A percentile compares a stretch with the other conserved stretches of the same genome.
These are phyloP conservation scores for Habropoda laboriosa DNA, from an alignment of 1,140 invertebrate species.

Conservation along the genomic window DNA sequence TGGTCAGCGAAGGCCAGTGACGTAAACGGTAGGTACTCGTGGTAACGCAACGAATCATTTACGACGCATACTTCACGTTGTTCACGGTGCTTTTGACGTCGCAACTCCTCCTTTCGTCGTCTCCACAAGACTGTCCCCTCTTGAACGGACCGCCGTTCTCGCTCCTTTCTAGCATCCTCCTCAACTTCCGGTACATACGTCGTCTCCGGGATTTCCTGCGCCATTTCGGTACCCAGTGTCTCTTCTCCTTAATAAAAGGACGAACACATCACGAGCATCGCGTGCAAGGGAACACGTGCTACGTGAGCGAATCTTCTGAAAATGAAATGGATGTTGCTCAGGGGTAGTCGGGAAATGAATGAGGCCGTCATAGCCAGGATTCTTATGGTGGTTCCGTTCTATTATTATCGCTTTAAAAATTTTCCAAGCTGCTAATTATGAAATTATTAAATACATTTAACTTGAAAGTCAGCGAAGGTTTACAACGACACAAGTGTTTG, in stretches of 20 bases:
- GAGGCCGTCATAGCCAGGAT: too few relatives aligned
- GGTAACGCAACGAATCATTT: conserved; percentile 45
- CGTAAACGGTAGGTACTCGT: conserved; percentile 36
- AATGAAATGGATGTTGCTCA: conserved; percentile 29
- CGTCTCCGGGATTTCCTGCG: conserved; percentile 67
- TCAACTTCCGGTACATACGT: conserved; percentile 75
- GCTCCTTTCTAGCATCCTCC: conserved; percentile 69
- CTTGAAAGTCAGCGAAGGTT: too few relatives aligned
- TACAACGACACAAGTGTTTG: too few relatives aligned
- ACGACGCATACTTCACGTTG: conserved; percentile 76
- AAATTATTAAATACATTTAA: neutral
- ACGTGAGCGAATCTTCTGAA: conserved; percentile 3
- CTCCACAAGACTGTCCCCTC: conserved; percentile 74
- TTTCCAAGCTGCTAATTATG: neutral
- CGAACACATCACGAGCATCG: conserved; percentile 38
- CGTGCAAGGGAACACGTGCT: neutral
- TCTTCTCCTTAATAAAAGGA: conserved; percentile 46
- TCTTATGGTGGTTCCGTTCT: too few relatives aligned
- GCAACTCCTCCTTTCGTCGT: conserved; percentile 74
- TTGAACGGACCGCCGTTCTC: conserved; percentile 71
- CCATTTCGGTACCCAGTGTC: conserved; percentile 62
- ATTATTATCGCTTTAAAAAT: too few relatives aligned
- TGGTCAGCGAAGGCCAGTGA: conserved; percentile 36
- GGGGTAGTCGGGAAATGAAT: neutral
- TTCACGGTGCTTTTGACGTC: conserved; percentile 77